Base-by-base conservation (phyloP, 2,888 invertebrate genomes). In the Hirtodrosophila duncani region DNA sequence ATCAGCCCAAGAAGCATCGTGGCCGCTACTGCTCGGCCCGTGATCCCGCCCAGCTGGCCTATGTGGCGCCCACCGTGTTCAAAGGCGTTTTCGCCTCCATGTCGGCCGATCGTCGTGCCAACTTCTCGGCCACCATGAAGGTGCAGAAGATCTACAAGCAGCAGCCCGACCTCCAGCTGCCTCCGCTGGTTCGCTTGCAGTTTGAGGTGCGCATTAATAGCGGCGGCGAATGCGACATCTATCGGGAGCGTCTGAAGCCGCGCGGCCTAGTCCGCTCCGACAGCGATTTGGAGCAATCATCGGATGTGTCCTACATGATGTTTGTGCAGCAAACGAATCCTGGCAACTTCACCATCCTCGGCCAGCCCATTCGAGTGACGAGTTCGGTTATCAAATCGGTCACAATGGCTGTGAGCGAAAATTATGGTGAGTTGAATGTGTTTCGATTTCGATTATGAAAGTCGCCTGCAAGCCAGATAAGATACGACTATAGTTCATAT, bases 41-140 rank as follows among this genome's bases (percentile, higher is more conserved):
- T 67, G 91, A 91, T 87, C 89, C 91, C 48, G 89, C 90, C 36
- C 89, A 91, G 77, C 88, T 91, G 70, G 91, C 92, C 13, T 91
- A 87, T 84, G 87, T 89, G 59, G 91, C 92, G 60, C 90, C 90
- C 63, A 91, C 91, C 43, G 91, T 92, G 34, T 91, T 92, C 84
- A 89, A 89, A 83, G 92, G 91, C 55, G 90, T 90, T 80, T 91
- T 90, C 50, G 87, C 90, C 61, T 91, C 91, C 64, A 90, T 90
- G 88, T 90, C 90, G 66, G 87, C 89, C 42, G 87, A 88, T 67
- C 88, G 89, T 37, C 88, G 88, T 37, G 87, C 88, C 44, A 90
- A 89, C 75, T 92, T 91, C 85, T 89, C 90, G 60, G 91, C 91
- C 66, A 90, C 91, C 53, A 91, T 92, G 85, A 90, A 90, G 83